These are phyloP conservation scores for Polydrusus cervinus DNA, from an alignment of 2,888 invertebrate genomes.

Conservation along the genomic window DNA sequence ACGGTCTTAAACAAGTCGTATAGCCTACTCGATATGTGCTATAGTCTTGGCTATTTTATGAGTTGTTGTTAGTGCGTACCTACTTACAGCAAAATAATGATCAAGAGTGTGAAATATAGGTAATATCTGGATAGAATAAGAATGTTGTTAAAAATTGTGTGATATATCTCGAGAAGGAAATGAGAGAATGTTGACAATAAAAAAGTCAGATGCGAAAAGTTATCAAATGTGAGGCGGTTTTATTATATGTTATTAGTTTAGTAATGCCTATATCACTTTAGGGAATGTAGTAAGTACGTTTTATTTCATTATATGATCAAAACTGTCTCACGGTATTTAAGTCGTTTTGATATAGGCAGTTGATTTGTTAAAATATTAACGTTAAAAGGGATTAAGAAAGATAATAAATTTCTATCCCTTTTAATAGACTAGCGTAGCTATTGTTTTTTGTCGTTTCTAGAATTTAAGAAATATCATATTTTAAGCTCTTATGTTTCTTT, in stretches of 20 bases:
- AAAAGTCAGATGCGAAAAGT: conserved; percentile 20
- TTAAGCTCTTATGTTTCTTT: neutral
- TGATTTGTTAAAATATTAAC: neutral
- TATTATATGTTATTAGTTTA: neutral
- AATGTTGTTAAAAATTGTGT: conserved; percentile 16
- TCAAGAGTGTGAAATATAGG: conserved; percentile 18
- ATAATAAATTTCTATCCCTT: neutral
- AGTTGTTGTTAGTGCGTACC: conserved; percentile 31
- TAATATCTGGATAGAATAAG: conserved; percentile 39
- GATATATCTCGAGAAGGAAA: conserved; percentile 12
- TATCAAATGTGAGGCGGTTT: conserved; percentile 9
- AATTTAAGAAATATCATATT: conserved; percentile 2
- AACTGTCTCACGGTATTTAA: conserved; percentile 1
- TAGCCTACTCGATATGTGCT: conserved; percentile 33
- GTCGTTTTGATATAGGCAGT: neutral
- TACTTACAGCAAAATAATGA: conserved; percentile 31
- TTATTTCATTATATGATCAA: conserved; percentile 6
- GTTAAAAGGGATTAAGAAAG: conserved; percentile 1
- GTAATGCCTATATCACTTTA: conserved; percentile 20
- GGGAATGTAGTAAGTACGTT: conserved; percentile 2
- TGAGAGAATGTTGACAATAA: conserved; percentile 41
- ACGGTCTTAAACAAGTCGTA: conserved; percentile 60
- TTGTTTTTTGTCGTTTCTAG: conserved; percentile 14
- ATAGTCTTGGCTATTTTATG: conserved; percentile 37
- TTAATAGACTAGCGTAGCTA: conserved; percentile 7